Base-by-base conservation (phyloP, 2,888 invertebrate genomes). In the Helicoverpa assulta region DNA sequence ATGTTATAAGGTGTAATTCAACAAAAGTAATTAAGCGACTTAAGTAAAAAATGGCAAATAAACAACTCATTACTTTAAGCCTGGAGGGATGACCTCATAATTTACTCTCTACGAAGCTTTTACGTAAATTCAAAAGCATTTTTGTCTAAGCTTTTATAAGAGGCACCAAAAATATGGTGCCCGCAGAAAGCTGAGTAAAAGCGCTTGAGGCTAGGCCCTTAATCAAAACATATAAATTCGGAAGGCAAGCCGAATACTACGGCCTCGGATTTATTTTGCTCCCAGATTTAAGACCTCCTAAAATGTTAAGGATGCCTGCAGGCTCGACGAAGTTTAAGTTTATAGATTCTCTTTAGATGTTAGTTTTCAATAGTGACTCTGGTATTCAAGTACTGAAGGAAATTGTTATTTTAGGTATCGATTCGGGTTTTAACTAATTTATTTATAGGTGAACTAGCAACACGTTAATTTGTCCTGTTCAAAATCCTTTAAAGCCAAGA, bases 141-240 rank as follows among this genome's bases (percentile, higher is more conserved):
- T 66, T 67, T 78, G 47, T 80, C 60, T 66, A 66, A 59, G 19
- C 4, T 10, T 68, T 37, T 58, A 53, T 26, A 37, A 33, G 8
- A 43, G 52, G 16, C 50, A 26, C 19, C 10, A 40, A 29, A 67
- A 69, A 62, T 6, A 65, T 40, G 75, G 53, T 12, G 7, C 21
- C 14, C n/a, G n/a, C 19, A 47, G 57, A 74, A 50, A 29, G 14
- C 29, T 26, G 29, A 62, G 52, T 40, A 8, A 16, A 63, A 60
- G n/a, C 19, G 76, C 77, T 63, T 18, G 26, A 47, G 81, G 76
- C 65, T 37, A 21, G 12, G 21, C 51, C 43, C 59, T 47, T 66
- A 76, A 77, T 76, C 80, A 62, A 66, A 70, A 58, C 60, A 69
- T 62, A 73, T 29, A 76, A 64, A 65, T 51, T 70, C 55, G 10